These are phyloP conservation scores for Linyphia triangularis DNA, from an alignment of 2,888 invertebrate species.

Conservation along the genomic window DNA sequence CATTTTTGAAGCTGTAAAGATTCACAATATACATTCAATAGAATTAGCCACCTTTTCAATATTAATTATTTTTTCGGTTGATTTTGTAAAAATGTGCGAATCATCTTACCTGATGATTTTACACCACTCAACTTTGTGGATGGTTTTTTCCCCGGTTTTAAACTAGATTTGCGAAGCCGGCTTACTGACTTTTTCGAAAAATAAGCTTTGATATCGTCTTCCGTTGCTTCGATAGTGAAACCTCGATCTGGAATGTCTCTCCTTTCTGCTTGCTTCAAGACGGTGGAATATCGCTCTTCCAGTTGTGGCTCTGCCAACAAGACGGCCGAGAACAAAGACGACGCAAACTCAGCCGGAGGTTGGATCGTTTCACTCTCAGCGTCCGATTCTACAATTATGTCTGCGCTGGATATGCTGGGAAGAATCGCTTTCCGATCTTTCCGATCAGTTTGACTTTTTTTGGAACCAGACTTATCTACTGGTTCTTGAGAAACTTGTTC, in stretches of 20 bases:
- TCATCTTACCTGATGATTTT: not conserved
- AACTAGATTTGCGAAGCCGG: not conserved
- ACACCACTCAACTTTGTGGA: not conserved
- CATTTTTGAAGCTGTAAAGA: not conserved
- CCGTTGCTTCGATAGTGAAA: not conserved
- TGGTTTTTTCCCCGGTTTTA: not conserved
- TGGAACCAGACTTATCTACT: not conserved
- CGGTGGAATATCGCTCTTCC: not conserved
- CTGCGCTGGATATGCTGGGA: not conserved
- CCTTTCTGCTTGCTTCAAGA: not conserved
- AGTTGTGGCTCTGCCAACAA: too few species aligned
- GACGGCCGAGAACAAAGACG: not conserved
- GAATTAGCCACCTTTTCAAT: too few species aligned
- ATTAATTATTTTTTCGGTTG: too few species aligned
- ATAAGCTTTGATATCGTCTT: not conserved
- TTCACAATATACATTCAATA: too few species aligned
- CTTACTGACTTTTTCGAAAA: not conserved
- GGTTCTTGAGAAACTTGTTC: not conserved
- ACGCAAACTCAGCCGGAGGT: not conserved
- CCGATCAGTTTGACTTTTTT: not conserved
- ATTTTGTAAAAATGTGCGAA: not conserved
- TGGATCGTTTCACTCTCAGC: not conserved
- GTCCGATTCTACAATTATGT: not conserved
- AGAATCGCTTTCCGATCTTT: not conserved
- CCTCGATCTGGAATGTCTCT: not conserved